A percentile compares a stretch with the other conserved stretches of the same genome.
phyloP scores from a whole-genome alignment of 2,113 vertebrate genomes.

The Symphodus melops region DNA sequence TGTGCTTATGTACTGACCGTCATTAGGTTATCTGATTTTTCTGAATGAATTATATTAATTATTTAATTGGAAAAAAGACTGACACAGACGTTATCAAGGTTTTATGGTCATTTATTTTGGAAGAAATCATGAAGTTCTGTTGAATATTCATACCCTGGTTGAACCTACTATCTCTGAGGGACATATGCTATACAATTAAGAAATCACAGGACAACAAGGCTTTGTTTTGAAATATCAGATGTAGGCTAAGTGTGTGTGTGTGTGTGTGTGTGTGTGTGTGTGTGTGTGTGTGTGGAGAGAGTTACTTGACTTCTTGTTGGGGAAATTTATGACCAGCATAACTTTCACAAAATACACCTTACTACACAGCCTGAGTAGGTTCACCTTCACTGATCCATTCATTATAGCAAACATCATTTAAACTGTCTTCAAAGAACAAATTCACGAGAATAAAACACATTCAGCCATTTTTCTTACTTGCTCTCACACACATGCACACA shows the following conservation, averaged over 20 bases:
- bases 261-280: neutral
- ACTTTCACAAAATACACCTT: neutral
- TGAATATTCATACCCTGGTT: neutral
- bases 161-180: neutral
- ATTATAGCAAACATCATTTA: neutral
- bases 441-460: conserved; percentile 19
- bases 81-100: too few species aligned
- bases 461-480: neutral
- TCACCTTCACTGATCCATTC: neutral
- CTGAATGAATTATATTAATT: neutral
- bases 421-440: conserved; percentile 24
- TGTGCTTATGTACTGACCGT: too few species aligned
- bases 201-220: too few species aligned
- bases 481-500: neutral
- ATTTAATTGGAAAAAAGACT: too few species aligned
- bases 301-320: neutral
- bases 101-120: too few species aligned
- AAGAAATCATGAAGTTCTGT: too few species aligned
- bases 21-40: too few species aligned
- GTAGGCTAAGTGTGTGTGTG: neutral
- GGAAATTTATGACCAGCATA: neutral
- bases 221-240: neutral
- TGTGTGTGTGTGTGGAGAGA: neutral
- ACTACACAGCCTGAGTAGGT: neutral
- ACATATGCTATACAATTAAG: neutral